Evolutionary conservation across 2,888 invertebrate genomes (phyloP).

Genomic region (Gibbula magus): DNA sequence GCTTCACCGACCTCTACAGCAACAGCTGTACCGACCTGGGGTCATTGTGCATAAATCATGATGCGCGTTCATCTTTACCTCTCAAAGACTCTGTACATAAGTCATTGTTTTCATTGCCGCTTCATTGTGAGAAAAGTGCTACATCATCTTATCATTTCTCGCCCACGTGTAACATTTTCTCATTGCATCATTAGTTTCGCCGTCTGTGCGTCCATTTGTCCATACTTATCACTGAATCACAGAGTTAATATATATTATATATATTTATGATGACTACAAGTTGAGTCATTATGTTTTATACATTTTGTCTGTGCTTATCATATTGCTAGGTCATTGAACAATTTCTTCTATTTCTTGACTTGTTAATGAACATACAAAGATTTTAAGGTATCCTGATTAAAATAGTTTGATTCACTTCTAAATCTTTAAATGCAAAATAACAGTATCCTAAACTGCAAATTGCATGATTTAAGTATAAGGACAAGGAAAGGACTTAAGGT

Average conservation of each 20-base stretch:
- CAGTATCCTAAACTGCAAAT: too few relatives aligned
- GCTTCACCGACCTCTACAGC: constrained; percentile 60
- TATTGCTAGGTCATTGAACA: not conserved
- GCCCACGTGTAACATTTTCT: not conserved
- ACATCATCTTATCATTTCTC: not conserved
- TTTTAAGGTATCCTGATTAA: too few relatives aligned
- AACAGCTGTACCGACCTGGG: constrained; percentile 63
- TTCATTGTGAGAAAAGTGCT: constrained; percentile 21
- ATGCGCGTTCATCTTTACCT: not conserved
- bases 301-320: not conserved
- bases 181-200: not conserved
- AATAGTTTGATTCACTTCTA: too few relatives aligned
- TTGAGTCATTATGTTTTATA: constrained; percentile 3
- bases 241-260: constrained; percentile 20
- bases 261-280: not conserved
- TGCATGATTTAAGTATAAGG: too few relatives aligned
- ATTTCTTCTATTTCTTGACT: not conserved
- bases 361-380: too few relatives aligned
- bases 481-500: too few relatives aligned
- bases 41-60: constrained; percentile 70
- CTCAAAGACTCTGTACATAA: constrained; percentile 9
- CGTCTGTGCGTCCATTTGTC: not conserved
- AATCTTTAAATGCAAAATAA: too few relatives aligned
- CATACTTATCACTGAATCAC: constrained; percentile 17
- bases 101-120: not conserved